phyloP scores from a whole-genome alignment of 2,888 invertebrate genomes.

The Erebia ligea region DNA sequence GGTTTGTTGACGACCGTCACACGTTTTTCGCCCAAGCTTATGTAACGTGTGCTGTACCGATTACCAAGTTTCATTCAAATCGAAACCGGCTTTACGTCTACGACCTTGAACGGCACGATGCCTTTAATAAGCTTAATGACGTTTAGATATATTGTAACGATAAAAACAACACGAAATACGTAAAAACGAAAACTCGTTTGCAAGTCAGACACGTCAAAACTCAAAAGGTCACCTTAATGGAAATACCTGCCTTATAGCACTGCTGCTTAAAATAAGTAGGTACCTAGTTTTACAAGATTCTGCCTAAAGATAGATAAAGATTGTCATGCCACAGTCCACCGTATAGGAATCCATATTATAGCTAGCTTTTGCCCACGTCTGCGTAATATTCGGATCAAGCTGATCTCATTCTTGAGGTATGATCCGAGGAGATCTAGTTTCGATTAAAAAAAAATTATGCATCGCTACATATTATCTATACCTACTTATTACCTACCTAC shows the following conservation, averaged over 20 bases:
- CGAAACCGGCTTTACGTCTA: conserved; percentile 47
- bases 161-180: conserved; percentile 18
- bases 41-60: conserved; percentile 41
- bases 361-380: too few relatives aligned
- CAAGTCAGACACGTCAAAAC: conserved; percentile 7
- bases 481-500: too few relatives aligned
- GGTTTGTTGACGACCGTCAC: conserved; percentile 45
- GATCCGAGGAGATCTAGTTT: too few relatives aligned
- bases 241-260: neutral
- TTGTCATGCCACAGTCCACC: too few relatives aligned
- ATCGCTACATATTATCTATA: too few relatives aligned
- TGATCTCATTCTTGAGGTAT: too few relatives aligned
- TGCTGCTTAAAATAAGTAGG: neutral
- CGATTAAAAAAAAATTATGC: too few relatives aligned
- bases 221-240: conserved; percentile 15
- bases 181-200: conserved; percentile 12
- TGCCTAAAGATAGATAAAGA: too few relatives aligned
- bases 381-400: too few relatives aligned
- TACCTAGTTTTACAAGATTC: neutral
- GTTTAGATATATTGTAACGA: conserved; percentile 15
- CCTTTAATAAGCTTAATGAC: conserved; percentile 21
- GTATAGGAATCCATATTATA: too few relatives aligned
- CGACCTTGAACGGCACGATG: conserved; percentile 48
- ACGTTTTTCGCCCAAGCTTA: conserved; percentile 44
- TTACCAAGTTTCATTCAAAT: conserved; percentile 41